Conservation (phyloP, 2,113 vertebrate species). For the Anarhynchus alexandrinus region DNA sequence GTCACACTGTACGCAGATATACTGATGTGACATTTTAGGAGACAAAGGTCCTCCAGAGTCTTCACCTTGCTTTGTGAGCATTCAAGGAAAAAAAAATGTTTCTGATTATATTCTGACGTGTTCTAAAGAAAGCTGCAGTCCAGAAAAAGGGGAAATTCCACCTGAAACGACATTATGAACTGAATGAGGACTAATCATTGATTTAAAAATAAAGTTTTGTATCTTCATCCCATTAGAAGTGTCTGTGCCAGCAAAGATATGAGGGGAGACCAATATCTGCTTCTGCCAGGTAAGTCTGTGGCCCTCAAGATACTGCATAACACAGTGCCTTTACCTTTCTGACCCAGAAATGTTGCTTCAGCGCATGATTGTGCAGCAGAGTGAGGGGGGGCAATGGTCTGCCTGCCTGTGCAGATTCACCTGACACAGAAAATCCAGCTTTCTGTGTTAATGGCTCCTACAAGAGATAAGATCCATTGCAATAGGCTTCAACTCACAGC, state of each 20-base stretch:
- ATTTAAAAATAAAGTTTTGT: not conserved
- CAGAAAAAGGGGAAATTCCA: not conserved
- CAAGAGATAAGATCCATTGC: not conserved
- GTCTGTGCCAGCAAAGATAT: not conserved
- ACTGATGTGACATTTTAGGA: not conserved
- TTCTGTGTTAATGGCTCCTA: not conserved
- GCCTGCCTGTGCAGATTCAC: not conserved
- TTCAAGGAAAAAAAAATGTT: not conserved
- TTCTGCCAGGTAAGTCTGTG: not conserved
- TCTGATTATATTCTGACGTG: not conserved
- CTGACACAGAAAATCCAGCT: not conserved
- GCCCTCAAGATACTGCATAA: not conserved
- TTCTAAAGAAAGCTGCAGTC: not conserved
- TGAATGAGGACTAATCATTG: not conserved
- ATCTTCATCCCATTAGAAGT: not conserved
- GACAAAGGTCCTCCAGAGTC: not conserved
- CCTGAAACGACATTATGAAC: not conserved
- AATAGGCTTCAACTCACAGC: not conserved
- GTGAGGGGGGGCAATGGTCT: not conserved
- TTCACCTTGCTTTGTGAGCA: not conserved
- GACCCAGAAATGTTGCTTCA: not conserved
- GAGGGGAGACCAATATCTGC: not conserved
- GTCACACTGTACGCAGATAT: not conserved
- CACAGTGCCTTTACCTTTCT: not conserved
- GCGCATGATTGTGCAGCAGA: not conserved